Evolutionary conservation across 1,140 invertebrate species (phyloP).

Genomic region (Scaptomyza pallida): DNA sequence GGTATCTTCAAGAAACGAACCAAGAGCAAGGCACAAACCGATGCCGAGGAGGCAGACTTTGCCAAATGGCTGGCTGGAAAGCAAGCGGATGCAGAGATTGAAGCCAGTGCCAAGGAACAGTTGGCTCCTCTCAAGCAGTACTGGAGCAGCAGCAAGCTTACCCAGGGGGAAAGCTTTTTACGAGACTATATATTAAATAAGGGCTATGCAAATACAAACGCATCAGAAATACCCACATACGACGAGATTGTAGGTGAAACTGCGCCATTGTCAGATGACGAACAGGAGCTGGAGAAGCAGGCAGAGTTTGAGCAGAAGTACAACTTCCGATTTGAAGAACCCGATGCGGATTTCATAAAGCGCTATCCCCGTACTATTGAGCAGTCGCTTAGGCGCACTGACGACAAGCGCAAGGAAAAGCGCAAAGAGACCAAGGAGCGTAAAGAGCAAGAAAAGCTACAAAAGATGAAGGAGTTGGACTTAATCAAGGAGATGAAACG

Average conservation of each 20-base stretch:
- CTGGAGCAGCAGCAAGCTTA: slow-evolving; percentile 93
- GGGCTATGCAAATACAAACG: slow-evolving; percentile 86
- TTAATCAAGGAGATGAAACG: slow-evolving; percentile 93
- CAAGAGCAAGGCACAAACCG: slow-evolving; percentile 88
- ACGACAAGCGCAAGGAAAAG: slow-evolving; percentile 91
- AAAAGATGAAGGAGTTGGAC: slow-evolving; percentile 94
- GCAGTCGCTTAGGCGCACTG: slow-evolving; percentile 91
- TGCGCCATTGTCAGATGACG: slow-evolving; percentile 90
- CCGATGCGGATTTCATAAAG: slow-evolving; percentile 96
- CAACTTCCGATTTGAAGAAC: slow-evolving; percentile 98
- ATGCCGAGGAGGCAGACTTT: slow-evolving; percentile 88
- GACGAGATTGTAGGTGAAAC: slow-evolving; percentile 89
- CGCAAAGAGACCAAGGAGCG: slow-evolving; percentile 90
- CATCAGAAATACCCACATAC: slow-evolving; percentile 87
- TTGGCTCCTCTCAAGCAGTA: slow-evolving; percentile 89
- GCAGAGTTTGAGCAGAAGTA: slow-evolving; percentile 97
- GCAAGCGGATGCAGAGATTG: slow-evolving; percentile 86
- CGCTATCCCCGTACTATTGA: slow-evolving; percentile 95
- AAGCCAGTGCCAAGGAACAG: slow-evolving; percentile 85
- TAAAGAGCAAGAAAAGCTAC: slow-evolving; percentile 92
- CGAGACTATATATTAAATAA: slow-evolving; percentile 97
- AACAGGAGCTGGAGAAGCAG: slow-evolving; percentile 91
- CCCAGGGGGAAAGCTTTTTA: slow-evolving; percentile 94
- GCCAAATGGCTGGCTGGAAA: slow-evolving; percentile 93
- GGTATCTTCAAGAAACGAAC: slow-evolving; percentile 86